phyloP scores from a whole-genome alignment of 2,888 invertebrate species.

The Eilema sororculum region DNA sequence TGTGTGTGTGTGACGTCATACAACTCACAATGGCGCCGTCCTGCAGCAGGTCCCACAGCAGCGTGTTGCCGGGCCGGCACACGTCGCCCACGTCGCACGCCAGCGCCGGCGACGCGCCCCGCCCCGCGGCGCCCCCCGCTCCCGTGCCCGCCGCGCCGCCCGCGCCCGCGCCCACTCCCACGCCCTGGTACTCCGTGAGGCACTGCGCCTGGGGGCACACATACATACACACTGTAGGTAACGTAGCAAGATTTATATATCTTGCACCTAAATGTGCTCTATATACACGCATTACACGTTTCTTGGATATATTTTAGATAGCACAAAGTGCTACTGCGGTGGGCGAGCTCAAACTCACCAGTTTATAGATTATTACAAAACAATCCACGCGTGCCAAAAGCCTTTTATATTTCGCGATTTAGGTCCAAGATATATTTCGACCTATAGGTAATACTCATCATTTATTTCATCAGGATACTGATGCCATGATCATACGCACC shows the following conservation, averaged over 20 bases:
- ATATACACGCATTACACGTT: no score
- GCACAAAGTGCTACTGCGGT: no score
- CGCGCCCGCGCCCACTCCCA: slow-evolving; percentile 61
- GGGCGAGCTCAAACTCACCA: no score
- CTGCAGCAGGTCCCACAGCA: slow-evolving; percentile 97
- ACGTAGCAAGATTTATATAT: no score
- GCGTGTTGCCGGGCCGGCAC: slow-evolving; percentile 96
- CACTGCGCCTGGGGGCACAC: slow-evolving; percentile 77
- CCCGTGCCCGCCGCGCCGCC: slow-evolving; percentile 53
- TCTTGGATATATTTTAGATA: no score
- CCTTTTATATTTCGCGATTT: no score
- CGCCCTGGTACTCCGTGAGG: slow-evolving; percentile 67
- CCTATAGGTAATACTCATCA: neutral
- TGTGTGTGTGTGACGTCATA: slow-evolving; percentile 44
- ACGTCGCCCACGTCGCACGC: slow-evolving; percentile 91
- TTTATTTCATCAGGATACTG: neutral
- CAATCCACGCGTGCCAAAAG: no score
- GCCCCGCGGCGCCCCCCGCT: slow-evolving; percentile 50
- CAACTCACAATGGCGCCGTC: slow-evolving; percentile 94
- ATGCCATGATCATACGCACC: no score
- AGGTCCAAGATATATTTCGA: no score
- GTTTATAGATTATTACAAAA: no score
- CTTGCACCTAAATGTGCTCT: no score
- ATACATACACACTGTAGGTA: neutral
- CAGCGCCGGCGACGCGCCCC: slow-evolving; percentile 59